These are phyloP conservation scores for Otis tarda DNA, from an alignment of 2,113 vertebrate species.

Conservation along the genomic window DNA sequence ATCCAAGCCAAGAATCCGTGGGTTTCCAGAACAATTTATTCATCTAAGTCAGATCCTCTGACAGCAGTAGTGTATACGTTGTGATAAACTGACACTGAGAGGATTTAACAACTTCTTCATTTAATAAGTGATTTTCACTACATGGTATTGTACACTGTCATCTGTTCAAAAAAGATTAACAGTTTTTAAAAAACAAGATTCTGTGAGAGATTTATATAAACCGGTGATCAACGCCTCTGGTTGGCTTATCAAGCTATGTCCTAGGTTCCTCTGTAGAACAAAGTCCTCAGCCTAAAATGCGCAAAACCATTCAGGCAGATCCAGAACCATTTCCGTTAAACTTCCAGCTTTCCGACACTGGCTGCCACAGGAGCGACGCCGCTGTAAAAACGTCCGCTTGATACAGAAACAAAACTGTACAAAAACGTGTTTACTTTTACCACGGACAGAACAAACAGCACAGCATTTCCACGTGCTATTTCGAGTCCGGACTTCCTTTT, in stretches of 20 bases:
- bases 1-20: conserved; percentile 28
- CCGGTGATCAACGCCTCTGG: conserved; percentile 57
- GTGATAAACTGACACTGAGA: conserved; percentile 73
- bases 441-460: conserved; percentile 44
- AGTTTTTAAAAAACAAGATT: conserved; percentile 76
- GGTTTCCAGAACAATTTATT: conserved; percentile 75
- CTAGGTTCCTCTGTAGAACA: conserved; percentile 62
- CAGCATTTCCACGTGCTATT: conserved; percentile 59
- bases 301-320: conserved; percentile 32
- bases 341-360: conserved; percentile 57
- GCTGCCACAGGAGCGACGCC: conserved; percentile 43
- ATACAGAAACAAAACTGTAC: conserved; percentile 54
- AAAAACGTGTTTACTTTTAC: conserved; percentile 59
- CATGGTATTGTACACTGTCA: conserved; percentile 78
- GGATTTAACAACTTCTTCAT: conserved; percentile 77
- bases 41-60: conserved; percentile 34
- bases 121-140: conserved; percentile 82
- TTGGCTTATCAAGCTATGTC: conserved; percentile 44
- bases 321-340: conserved; percentile 48
- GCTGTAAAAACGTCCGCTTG: conserved; percentile 38
- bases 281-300: conserved; percentile 68
- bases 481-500: conserved; percentile 64
- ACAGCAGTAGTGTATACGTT: conserved; percentile 35
- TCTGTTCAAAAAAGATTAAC: conserved; percentile 79
- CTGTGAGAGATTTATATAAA: conserved; percentile 75